A percentile compares a stretch with the other conserved stretches of the same genome.
Conservation (phyloP, 2,113 vertebrate genomes). For the Bujurquina vittata region DNA sequence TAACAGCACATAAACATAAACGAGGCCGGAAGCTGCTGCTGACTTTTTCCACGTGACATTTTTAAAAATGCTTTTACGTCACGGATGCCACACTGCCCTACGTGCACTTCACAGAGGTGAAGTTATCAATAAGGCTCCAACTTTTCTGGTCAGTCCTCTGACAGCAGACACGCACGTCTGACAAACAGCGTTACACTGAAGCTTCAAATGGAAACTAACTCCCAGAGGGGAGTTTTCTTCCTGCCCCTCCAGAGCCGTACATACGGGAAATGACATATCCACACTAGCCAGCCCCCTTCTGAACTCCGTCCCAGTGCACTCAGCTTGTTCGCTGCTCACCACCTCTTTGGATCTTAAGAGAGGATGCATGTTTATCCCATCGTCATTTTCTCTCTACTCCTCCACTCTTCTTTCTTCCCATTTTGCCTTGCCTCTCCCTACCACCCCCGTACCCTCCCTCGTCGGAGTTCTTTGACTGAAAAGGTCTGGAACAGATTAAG, state of each 20-base stretch:
- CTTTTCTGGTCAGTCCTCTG: constrained; percentile 33
- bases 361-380: constrained; percentile 75
- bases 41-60: not conserved
- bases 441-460: constrained; percentile 76
- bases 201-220: not conserved
- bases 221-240: constrained; percentile 6
- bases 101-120: constrained; percentile 3
- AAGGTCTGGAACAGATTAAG: constrained; percentile 99
- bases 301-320: constrained; percentile 43
- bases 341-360: constrained; percentile 62
- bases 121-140: constrained; percentile 43
- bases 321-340: constrained; percentile 57
- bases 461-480: constrained; percentile 91
- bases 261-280: constrained; percentile 51
- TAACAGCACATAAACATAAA: not conserved
- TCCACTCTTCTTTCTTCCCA: constrained; percentile 62
- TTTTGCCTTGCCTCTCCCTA: constrained; percentile 59
- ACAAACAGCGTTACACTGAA: not conserved
- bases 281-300: constrained; percentile 30
- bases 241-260: not conserved
- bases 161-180: constrained; percentile 37
- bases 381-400: constrained; percentile 67
- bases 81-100: not conserved
- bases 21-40: not conserved
- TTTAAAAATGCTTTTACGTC: not conserved